Evolutionary conservation across 2,797 vertebrate species (phyloP), one percentile per base, ranked within the genome.

Genomic region (Synaphobranchus kaupii): DNA sequence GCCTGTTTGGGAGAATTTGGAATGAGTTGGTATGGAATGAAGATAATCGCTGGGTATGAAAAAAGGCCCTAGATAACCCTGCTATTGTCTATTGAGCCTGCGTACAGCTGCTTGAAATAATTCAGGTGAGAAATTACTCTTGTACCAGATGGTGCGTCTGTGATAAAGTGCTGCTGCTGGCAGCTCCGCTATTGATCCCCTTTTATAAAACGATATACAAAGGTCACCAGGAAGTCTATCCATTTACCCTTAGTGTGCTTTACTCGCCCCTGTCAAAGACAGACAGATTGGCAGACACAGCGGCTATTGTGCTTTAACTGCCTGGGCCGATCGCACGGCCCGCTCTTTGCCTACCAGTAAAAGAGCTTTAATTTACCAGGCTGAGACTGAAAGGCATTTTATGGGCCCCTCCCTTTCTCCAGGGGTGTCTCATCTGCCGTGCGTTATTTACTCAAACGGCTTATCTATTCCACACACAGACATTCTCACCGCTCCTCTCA

Each of bases 181-280:
- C 87, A 91, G 90, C 87, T 90, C 90, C 3, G 0, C 82, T 92
- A 93, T 91, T 92, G 91, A 92, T 94, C 58, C 28, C 50, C 54
- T 4, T 92, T 83, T 85, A 89, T 84, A 83, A 86, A 89, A 87
- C 80, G 88, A 89, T 84, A 89, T 71, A 88, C 88, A 88, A 88
- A 90, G 89, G 89, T 88, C 89, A 90, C 54, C 20, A 60, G 88
- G 78, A 87, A 90, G 88, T 90, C 89, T 88, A 90, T 90, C 88
- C 68, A 60, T 87, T 88, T 89, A 87, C 88, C 81, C 86, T 63
- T 39, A 73, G 84, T 76, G 68, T 71, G 84, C 84, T 85, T 89
- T 84, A 86, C 86, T 85, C 60, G 84, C 34, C 81, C 78, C 22
- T 56, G 48, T 84, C 82, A 84, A 28, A 80, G 39, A 17, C 48